Evolutionary conservation across 2,113 vertebrate genomes (phyloP).

Genomic region (Nothoprocta perdicaria): DNA sequence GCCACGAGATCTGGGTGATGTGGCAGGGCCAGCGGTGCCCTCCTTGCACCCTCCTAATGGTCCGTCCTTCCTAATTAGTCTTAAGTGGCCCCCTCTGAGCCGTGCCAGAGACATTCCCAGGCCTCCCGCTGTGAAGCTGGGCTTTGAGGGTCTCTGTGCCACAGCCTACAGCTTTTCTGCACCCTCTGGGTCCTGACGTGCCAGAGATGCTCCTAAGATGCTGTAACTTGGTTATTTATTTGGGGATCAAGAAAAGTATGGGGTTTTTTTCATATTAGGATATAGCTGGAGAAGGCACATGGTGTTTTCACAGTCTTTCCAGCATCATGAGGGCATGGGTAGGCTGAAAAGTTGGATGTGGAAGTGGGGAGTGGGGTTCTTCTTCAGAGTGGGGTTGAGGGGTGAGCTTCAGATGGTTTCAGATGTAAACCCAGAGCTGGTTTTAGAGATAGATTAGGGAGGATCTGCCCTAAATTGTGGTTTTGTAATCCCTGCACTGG

Average conservation of each 20-base stretch:
- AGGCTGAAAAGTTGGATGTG: neutral
- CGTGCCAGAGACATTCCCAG: neutral
- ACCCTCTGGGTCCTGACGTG: fast-evolving
- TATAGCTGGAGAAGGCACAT: neutral
- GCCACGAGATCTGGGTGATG: neutral
- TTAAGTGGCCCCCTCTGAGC: neutral
- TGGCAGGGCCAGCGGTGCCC: neutral
- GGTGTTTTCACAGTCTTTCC: neutral
- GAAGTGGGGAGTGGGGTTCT: neutral
- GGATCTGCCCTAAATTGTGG: conserved; percentile 4
- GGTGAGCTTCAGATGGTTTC: neutral
- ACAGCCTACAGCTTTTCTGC: neutral
- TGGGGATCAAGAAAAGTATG: neutral
- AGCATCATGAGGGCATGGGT: neutral
- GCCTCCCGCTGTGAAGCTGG: neutral
- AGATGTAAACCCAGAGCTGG: too few relatives aligned
- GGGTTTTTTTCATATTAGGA: neutral
- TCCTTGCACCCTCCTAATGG: neutral
- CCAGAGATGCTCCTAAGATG: neutral
- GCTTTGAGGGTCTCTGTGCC: neutral
- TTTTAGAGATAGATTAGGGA: neutral
- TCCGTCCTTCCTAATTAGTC: conserved; percentile 13
- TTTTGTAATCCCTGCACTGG: conserved; percentile 10
- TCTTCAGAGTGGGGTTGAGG: neutral
- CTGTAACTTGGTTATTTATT: neutral